Conservation (phyloP, 1,140 invertebrate species). For the Sarcophaga bullata region DNA sequence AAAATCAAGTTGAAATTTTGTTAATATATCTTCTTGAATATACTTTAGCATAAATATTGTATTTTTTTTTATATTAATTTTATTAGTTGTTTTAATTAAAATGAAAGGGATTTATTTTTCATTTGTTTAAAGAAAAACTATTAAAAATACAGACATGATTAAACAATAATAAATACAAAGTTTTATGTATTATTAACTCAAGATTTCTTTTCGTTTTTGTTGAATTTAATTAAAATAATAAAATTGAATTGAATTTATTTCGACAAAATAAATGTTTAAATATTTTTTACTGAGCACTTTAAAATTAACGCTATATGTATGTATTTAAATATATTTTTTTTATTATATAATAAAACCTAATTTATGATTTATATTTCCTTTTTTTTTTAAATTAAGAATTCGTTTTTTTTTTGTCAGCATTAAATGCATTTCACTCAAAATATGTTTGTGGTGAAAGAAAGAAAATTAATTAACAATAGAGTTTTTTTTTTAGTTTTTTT, state of each 20-base stretch:
- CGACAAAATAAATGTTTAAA: no score
- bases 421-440: slow-evolving; percentile 41
- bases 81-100: not conserved
- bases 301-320: not conserved
- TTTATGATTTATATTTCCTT: not conserved
- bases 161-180: slow-evolving; percentile 29
- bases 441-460: slow-evolving; percentile 23
- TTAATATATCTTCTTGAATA: not conserved
- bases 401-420: slow-evolving; percentile 9
- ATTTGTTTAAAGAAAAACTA: slow-evolving; percentile 21
- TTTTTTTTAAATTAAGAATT: slow-evolving; percentile 9
- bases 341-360: not conserved
- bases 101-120: not conserved
- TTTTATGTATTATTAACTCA: not conserved
- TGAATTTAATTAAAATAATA: slow-evolving; percentile 11
- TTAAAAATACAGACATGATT: not conserved
- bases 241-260: not conserved
- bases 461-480: not conserved
- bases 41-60: not conserved
- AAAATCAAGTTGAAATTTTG: slow-evolving; percentile 23
- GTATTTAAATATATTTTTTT: not conserved
- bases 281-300: not conserved
- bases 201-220: not conserved
- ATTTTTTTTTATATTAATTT: not conserved
- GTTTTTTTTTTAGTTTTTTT: not conserved